Evolutionary conservation across 37 sponge, comb jelly and placozoan genomes (phyloP).

Genomic region (Chondrilla cf. caribensis): DNA sequence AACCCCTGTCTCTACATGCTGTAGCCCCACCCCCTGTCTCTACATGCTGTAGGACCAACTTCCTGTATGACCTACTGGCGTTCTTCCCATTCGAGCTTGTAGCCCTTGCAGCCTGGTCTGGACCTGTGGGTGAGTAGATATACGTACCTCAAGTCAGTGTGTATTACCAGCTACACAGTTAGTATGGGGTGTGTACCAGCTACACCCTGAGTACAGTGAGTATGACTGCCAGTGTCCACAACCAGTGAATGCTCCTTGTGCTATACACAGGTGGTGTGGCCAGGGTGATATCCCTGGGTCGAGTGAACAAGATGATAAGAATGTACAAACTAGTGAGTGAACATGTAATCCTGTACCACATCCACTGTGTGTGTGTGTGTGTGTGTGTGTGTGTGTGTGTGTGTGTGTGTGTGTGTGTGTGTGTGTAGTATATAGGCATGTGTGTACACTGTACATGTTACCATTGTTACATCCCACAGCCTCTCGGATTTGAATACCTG

Average conservation of each 20-base stretch:
- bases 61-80: constrained; percentile 53
- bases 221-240: too few relatives aligned
- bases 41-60: constrained; percentile 42
- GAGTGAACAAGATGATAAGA: constrained; percentile 55
- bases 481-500: constrained; percentile 31
- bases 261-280: constrained; percentile 19
- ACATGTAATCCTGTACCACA: not conserved
- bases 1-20: too few relatives aligned
- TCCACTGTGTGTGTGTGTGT: too few relatives aligned
- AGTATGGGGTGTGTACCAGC: too few relatives aligned
- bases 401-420: not conserved
- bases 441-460: not conserved
- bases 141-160: constrained; percentile 17
- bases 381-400: not conserved
- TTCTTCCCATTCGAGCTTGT: constrained; percentile 64
- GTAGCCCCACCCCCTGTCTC: not conserved
- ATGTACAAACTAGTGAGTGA: constrained; percentile 62
- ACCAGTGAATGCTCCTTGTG: not conserved
- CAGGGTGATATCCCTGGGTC: constrained; percentile 45
- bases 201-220: too few relatives aligned
- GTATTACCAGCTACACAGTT: not conserved
- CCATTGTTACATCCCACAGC: constrained; percentile 19
- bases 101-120: constrained; percentile 21
- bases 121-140: not conserved
- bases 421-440: not conserved